phyloP scores from a whole-genome alignment of 2,797 vertebrate species.

The Gallirallus australis region DNA sequence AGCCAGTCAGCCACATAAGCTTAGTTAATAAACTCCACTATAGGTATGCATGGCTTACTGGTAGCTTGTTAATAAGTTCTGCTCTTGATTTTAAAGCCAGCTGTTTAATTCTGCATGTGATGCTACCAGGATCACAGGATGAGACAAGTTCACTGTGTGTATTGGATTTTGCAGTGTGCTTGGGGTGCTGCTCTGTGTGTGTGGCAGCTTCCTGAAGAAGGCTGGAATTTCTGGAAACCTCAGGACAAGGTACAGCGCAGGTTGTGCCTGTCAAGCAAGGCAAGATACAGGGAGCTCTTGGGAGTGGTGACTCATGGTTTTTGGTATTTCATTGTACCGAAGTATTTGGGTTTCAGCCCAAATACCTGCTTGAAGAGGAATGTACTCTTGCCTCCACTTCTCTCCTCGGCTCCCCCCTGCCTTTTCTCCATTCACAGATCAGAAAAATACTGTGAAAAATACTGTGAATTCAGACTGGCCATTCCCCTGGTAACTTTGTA shows the following conservation, averaged over 20 bases:
- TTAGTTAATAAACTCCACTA: not conserved
- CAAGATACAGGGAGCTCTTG: not conserved
- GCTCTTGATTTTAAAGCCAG: not conserved
- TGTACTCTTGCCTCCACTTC: too few species aligned
- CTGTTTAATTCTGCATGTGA: not conserved
- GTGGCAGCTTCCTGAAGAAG: not conserved
- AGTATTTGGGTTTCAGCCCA: not conserved
- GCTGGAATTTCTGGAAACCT: not conserved
- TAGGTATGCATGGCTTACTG: not conserved
- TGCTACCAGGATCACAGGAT: not conserved
- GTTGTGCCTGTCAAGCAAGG: not conserved
- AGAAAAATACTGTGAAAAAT: not conserved
- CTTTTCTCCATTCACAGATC: not conserved
- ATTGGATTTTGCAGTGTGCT: not conserved
- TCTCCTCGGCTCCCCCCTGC: not conserved
- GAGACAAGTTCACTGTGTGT: not conserved
- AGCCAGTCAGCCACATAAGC: not conserved
- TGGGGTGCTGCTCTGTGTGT: rapidly evolving
- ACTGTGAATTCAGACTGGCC: not conserved
- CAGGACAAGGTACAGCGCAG: not conserved
- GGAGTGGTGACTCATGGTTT: not conserved
- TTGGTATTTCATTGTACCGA: not conserved
- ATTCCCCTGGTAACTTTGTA: not conserved
- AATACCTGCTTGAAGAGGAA: not conserved
- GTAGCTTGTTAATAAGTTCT: not conserved